Evolutionary conservation across 2,888 invertebrate genomes (phyloP), one percentile per base, ranked within the genome.

Genomic region (Tenthredo amoena): DNA sequence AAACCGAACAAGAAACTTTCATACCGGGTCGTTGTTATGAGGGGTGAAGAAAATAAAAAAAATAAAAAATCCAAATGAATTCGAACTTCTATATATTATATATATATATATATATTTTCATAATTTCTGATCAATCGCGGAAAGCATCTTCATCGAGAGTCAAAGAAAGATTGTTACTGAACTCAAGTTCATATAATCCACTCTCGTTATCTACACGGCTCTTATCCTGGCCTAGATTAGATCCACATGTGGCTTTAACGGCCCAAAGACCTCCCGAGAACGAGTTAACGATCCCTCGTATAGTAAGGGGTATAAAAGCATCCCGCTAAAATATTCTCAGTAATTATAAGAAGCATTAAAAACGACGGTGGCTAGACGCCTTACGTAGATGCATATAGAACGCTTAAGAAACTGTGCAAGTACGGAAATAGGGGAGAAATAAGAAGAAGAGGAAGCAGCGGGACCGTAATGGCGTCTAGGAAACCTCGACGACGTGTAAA

Each of bases 321-420:
- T 31, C 18, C 31, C 31, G 3, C 31, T 77, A 10, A 77, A 50
- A 77, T 77, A 77, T 55, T 50, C 77, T 55, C 47, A n/a, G 50
- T 77, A 77, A 77, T 77, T 77, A 77, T 50, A 77, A 55, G 50
- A 50, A 77, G 77, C 47, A 76, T 76, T 40, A 76, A 76, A 76
- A 76, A 21, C 26, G 21, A 76, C 76, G 43, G 7, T 26, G 76
- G 76, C 76, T 76, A 47, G 76, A 76, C 76, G 76, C 21, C 43
- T n/a, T 21, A 12, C 10, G 26, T 62, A 12, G 62, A 12, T 12
- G 40, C 15, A 74, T 40, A 71, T 21, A 43, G 40, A n/a, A 43
- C 43, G 74, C 43, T 74, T 40, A 40, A 77, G 77, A 77, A 77
- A 50, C n/a, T 40, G 7, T 7, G 21, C 21, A 72, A 72, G 18